These are phyloP conservation scores for Diabrotica balteata DNA, from an alignment of 2,888 invertebrate genomes.

Conservation along the genomic window DNA sequence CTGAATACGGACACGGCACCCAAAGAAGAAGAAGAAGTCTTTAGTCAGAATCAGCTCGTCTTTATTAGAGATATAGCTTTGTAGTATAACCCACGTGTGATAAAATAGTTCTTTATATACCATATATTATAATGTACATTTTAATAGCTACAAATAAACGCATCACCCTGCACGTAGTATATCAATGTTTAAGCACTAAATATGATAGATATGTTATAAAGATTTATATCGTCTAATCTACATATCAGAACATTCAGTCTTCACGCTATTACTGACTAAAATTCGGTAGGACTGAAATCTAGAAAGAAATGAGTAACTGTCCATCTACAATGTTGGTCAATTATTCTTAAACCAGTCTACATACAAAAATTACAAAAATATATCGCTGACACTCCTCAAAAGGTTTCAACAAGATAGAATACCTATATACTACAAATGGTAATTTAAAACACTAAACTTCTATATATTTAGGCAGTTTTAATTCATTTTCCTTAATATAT, in stretches of 20 bases:
- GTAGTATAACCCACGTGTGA: too few relatives aligned
- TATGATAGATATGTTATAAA: conserved; percentile 48
- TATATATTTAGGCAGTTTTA: conserved; percentile 1
- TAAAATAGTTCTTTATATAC: too few relatives aligned
- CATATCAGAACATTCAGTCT: conserved; percentile 50
- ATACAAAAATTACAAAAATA: conserved; percentile 59
- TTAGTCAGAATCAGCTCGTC: too few relatives aligned
- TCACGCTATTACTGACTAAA: conserved; percentile 35
- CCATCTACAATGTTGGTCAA: conserved; percentile 38
- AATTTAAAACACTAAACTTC: conserved; percentile 13
- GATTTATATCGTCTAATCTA: conserved; percentile 38
- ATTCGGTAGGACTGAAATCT: conserved; percentile 31
- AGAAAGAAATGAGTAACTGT: conserved; percentile 31
- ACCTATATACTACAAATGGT: conserved; percentile 11
- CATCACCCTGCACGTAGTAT: too few relatives aligned
- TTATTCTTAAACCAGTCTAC: conserved; percentile 45
- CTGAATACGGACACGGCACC: too few relatives aligned
- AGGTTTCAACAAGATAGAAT: conserved; percentile 22
- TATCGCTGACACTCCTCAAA: conserved; percentile 51
- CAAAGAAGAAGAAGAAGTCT: too few relatives aligned
- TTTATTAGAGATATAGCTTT: too few relatives aligned
- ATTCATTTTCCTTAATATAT: not conserved
- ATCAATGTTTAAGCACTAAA: not conserved
- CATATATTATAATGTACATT: too few relatives aligned
- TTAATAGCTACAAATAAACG: too few relatives aligned